A percentile compares a stretch with the other conserved stretches of the same genome.
Conservation (phyloP, 2,888 invertebrate species). For the Oscheius sp. region DNA sequence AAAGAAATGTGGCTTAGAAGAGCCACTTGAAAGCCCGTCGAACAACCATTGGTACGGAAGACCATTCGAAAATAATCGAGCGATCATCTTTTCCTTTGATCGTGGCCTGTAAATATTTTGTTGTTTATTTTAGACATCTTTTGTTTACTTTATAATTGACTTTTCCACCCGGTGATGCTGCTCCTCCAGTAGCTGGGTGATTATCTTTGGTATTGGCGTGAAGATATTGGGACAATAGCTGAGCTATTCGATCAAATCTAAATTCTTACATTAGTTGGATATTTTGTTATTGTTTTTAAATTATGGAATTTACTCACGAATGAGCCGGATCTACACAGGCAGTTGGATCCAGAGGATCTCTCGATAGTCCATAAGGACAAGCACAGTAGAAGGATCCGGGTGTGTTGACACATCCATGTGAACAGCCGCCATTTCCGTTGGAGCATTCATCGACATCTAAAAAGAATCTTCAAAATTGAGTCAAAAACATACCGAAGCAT, state of each 20-base stretch:
- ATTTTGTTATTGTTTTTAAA: not conserved
- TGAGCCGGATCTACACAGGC: conserved; percentile 53
- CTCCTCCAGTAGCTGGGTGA: not conserved
- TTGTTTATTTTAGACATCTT: too few relatives aligned
- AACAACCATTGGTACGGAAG: conserved; percentile 56
- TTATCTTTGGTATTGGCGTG: conserved; percentile 55
- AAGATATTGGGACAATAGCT: conserved; percentile 59
- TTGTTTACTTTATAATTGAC: conserved; percentile 44
- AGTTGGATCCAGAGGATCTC: conserved; percentile 63
- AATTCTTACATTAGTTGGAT: conserved; percentile 13
- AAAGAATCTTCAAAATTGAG: not conserved
- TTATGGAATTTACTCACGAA: conserved; percentile 35
- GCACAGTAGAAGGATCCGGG: conserved; percentile 69
- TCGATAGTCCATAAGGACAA: conserved; percentile 66
- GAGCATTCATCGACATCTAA: conserved; percentile 68
- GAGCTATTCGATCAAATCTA: conserved; percentile 62
- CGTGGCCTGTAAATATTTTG: conserved; percentile 52
- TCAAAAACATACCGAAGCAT: conserved; percentile 61
- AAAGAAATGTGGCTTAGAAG: conserved; percentile 39
- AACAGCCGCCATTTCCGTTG: conserved; percentile 64
- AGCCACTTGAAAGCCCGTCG: conserved; percentile 62
- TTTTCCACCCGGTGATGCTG: conserved; percentile 27
- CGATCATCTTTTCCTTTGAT: conserved; percentile 58
- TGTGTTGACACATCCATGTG: conserved; percentile 69
- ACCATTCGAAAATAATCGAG: conserved; percentile 62